Conservation (phyloP, 1,140 invertebrate species). For the Drosophila trapezifrons region DNA sequence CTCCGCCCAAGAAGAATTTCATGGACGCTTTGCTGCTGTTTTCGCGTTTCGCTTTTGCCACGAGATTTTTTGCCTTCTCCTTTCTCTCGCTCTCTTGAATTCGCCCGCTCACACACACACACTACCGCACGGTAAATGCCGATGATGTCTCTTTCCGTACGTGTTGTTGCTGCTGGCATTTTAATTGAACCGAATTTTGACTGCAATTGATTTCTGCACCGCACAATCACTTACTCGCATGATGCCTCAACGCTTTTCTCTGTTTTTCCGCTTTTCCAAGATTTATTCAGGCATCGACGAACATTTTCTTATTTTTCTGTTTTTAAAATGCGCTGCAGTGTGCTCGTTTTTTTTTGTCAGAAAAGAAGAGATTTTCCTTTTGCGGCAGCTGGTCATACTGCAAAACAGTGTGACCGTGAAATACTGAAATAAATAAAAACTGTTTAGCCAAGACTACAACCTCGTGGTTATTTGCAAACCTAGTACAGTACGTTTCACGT, state of each 20-base stretch:
- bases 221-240: constrained; percentile 19
- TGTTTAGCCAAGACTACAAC: too few relatives aligned
- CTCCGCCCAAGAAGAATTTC: neutral
- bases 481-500: too few relatives aligned
- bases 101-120: constrained; percentile 18
- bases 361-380: too few relatives aligned
- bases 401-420: too few relatives aligned
- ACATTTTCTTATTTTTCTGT: constrained; percentile 30
- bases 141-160: neutral
- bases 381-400: too few relatives aligned
- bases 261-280: neutral
- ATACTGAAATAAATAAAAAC: too few relatives aligned
- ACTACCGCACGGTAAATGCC: constrained; percentile 2
- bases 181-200: neutral
- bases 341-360: too few relatives aligned
- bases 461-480: too few relatives aligned
- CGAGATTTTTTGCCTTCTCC: constrained; percentile 69
- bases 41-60: constrained; percentile 60
- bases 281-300: neutral
- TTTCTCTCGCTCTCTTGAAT: constrained; percentile 30
- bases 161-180: neutral
- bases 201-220: constrained; percentile 5
- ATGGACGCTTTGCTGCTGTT: constrained; percentile 4
- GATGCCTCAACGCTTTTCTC: constrained; percentile 3
- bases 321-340: neutral